These are phyloP conservation scores for Nerophis lumbriciformis DNA, from an alignment of 2,113 vertebrate species.

Conservation along the genomic window DNA sequence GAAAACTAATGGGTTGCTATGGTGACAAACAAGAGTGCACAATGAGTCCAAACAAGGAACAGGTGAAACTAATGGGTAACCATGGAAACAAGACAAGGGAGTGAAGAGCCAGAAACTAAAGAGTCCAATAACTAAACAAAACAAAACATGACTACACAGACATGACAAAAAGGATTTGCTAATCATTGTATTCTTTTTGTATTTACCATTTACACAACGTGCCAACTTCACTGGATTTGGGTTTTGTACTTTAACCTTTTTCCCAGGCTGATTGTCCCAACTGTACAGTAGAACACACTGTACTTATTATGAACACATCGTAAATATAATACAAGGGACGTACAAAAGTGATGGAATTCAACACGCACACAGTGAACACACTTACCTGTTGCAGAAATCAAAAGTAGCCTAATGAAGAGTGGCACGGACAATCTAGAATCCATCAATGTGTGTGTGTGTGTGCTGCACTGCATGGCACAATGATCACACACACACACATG, in stretches of 20 bases:
- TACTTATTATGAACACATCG: neutral
- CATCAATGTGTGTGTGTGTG: constrained; percentile 35
- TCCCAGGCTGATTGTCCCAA: neutral
- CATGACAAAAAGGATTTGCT: no score
- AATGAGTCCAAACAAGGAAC: no score
- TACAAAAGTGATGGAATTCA: neutral
- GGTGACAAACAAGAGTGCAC: no score
- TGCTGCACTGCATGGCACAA: constrained; percentile 19
- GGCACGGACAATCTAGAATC: constrained; percentile 34
- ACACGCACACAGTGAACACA: neutral
- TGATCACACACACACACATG: constrained; percentile 21
- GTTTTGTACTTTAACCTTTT: neutral
- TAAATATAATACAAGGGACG: neutral
- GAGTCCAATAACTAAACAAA: no score
- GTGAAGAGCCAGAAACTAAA: no score
- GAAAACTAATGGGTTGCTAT: no score
- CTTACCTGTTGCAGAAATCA: constrained; percentile 56
- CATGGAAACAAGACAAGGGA: no score
- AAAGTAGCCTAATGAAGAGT: constrained; percentile 37
- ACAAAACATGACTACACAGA: no score
- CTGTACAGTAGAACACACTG: neutral
- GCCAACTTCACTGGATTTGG: no score
- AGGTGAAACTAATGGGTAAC: no score
- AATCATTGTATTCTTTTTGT: no score
- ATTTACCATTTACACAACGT: no score